These are phyloP conservation scores for Drosophila takahashii DNA, from an alignment of 1,140 invertebrate genomes.

Conservation along the genomic window DNA sequence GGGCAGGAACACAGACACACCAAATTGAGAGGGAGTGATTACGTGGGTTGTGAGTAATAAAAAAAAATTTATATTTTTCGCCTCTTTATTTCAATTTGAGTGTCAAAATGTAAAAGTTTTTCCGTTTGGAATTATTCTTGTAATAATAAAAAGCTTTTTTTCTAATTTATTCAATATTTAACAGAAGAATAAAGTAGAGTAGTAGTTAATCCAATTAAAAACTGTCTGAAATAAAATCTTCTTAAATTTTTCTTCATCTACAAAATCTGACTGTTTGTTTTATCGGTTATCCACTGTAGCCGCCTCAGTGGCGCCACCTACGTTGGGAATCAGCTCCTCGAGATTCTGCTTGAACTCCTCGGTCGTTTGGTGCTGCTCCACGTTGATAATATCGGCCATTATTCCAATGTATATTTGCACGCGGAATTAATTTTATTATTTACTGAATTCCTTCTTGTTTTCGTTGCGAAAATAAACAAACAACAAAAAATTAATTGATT, in stretches of 20 bases:
- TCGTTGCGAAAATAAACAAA: constrained; percentile 42
- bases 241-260: no score
- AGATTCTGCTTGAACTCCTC: constrained; percentile 77
- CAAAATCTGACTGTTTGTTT: background rate
- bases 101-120: background rate
- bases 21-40: constrained; percentile 51
- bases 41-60: constrained; percentile 70
- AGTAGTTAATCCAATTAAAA: no score
- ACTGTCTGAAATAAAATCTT: no score
- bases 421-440: constrained; percentile 41
- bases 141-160: no score
- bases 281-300: constrained; percentile 21
- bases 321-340: constrained; percentile 73
- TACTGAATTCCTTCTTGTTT: constrained; percentile 40
- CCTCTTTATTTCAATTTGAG: background rate
- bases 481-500: constrained; percentile 56
- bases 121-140: no score
- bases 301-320: constrained; percentile 44
- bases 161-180: no score
- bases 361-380: constrained; percentile 70
- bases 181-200: no score
- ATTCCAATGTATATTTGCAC: constrained; percentile 33
- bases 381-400: constrained; percentile 78
- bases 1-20: constrained; percentile 23
- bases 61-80: constrained; percentile 15